Evolutionary conservation across 2,888 invertebrate species (phyloP).

Genomic region (Conistra vaccinii): DNA sequence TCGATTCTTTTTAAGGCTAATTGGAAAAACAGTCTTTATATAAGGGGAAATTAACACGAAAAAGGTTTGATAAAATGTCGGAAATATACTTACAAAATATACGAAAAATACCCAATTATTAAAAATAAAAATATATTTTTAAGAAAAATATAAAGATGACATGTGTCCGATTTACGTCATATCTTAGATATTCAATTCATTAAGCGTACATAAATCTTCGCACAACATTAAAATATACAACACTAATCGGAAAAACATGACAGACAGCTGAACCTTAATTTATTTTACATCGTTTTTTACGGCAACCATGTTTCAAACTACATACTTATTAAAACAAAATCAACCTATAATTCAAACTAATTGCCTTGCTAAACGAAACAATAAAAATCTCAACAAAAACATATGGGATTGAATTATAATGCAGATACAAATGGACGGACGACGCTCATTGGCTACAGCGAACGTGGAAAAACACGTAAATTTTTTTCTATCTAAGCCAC

Average conservation of each 20-base stretch:
- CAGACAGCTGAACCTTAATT: background rate
- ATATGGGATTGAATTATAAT: slow-evolving; percentile 81
- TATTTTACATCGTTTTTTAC: slow-evolving; percentile 15
- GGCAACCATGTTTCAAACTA: slow-evolving; percentile 3
- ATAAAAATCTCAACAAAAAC: slow-evolving; percentile 74
- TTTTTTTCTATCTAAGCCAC: slow-evolving; percentile 87
- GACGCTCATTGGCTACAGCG: slow-evolving; percentile 83
- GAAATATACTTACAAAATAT: too few relatives aligned
- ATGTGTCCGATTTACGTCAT: slow-evolving; percentile 7
- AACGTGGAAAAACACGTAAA: slow-evolving; percentile 89
- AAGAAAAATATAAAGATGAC: background rate
- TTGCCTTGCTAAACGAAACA: slow-evolving; percentile 59
- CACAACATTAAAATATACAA: slow-evolving; percentile 15
- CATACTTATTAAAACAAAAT: slow-evolving; percentile 48
- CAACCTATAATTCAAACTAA: slow-evolving; percentile 44
- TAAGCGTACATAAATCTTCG: background rate
- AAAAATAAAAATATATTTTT: background rate
- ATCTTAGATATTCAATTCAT: background rate
- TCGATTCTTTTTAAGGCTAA: too few relatives aligned
- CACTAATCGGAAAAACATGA: slow-evolving; percentile 26
- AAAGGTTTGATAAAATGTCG: background rate
- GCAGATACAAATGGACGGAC: slow-evolving; percentile 77
- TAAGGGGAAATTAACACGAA: too few relatives aligned
- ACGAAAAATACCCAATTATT: background rate
- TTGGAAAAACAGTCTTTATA: background rate